Evolutionary conservation across 2,888 invertebrate species (phyloP), one percentile per base, ranked within the genome.

Genomic region (Tanytarsus gracilentus): DNA sequence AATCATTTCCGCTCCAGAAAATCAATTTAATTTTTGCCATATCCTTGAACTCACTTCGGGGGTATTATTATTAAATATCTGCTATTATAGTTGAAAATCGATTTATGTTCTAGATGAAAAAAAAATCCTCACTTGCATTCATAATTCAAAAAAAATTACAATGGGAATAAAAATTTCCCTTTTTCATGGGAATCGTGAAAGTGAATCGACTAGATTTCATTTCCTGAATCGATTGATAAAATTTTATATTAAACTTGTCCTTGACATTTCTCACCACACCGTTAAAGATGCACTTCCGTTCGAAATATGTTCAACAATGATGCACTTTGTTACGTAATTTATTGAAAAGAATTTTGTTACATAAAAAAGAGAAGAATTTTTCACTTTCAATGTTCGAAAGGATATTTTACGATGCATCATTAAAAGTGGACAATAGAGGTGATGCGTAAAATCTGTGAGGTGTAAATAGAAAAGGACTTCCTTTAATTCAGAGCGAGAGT

Each of bases 351-450:
- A 51, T 25, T 5, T 44, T 23, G 2, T 3, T 29, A 18, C n/a
- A 39, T 23, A 30, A 50, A 50, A 50, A 26, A 3, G 9, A 18
- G 8, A 16, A 16, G 44, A 9, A 16, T 21, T 53, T 53, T 33
- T 53, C 25, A 29, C 30, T 29, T 58, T 40, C 58, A n/a, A n/a
- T n/a, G 40, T 58, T 58, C 58, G 18, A 18, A 30, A 25, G 27
- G 27, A 40, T 58, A 29, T 25, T 29, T 48, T 58, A 44, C 44
- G 58, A 58, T 30, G 58, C 58, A 58, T 58, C 58, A 58, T 58
- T 58, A 48, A 48, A 21, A 58, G 18, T 11, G 48, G 58, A 58
- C 58, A 58, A 58, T 29, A 23, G 18, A 7, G n/a, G n/a, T n/a
- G n/a, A n/a, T n/a, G n/a, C 18, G 26, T 48, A 14, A n/a, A 26